A percentile compares a stretch with the other conserved stretches of the same genome.
Conservation (phyloP, 2,888 invertebrate genomes). For the Agrochola macilenta region DNA sequence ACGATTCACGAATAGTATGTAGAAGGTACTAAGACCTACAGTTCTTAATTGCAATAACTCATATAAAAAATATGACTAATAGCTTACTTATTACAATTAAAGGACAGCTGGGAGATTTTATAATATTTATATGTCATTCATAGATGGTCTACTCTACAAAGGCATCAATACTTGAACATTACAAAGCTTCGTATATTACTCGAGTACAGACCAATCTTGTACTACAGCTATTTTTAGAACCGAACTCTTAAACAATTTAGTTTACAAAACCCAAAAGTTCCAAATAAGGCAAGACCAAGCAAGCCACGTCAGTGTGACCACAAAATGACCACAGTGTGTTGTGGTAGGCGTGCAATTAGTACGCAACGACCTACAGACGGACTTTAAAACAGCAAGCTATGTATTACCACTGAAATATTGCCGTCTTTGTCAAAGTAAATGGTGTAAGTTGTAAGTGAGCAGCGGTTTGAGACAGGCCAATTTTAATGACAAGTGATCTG, state of each 20-base stretch:
- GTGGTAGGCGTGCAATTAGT: constrained; percentile 67
- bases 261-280: constrained; percentile 21
- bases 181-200: neutral
- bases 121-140: neutral
- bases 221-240: constrained; percentile 40
- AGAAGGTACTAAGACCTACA: too few relatives aligned
- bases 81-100: neutral
- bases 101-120: neutral
- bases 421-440: constrained; percentile 29
- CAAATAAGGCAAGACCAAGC: constrained; percentile 38
- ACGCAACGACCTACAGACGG: constrained; percentile 48
- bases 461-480: constrained; percentile 4
- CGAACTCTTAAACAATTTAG: constrained; percentile 28
- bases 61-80: neutral
- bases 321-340: constrained; percentile 26
- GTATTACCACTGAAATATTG: constrained; percentile 67
- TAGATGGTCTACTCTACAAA: neutral
- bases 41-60: neutral
- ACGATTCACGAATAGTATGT: too few relatives aligned
- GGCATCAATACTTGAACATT: too few relatives aligned
- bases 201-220: neutral
- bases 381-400: constrained; percentile 57
- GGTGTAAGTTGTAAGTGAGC: constrained; percentile 30
- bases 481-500: too few relatives aligned
- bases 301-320: constrained; percentile 26